Percentiles rank a stretch among this genome's conserved stretches.
Evolutionary conservation across 2,113 vertebrate species (phyloP).

Genomic region (Ia io): DNA sequence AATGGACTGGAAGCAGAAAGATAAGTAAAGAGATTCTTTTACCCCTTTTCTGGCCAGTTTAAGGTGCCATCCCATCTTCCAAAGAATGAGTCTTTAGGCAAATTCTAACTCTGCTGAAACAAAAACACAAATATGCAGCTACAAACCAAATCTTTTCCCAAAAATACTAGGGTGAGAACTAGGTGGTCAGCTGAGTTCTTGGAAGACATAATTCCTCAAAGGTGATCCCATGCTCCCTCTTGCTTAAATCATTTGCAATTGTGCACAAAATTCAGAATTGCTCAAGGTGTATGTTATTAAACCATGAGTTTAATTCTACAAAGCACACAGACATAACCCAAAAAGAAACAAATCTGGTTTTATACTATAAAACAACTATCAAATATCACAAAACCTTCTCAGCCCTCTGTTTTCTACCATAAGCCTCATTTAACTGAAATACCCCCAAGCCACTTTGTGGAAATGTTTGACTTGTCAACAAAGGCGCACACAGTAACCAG

Average conservation of each 20-base stretch:
- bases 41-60: neutral
- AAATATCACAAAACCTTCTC: constrained; percentile 15
- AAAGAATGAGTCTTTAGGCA: neutral
- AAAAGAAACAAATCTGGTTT: neutral
- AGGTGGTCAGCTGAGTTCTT: neutral
- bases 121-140: constrained; percentile 17
- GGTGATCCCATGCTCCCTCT: neutral
- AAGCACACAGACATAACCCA: neutral
- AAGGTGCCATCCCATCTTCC: neutral
- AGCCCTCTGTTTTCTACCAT: neutral
- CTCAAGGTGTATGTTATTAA: neutral
- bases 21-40: neutral
- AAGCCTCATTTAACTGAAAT: constrained; percentile 9
- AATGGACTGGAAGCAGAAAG: neutral
- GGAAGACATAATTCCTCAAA: constrained; percentile 29
- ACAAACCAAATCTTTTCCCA: neutral
- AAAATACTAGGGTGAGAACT: neutral
- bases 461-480: constrained; percentile 36
- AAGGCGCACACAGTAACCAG: constrained; percentile 26
- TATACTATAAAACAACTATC: constrained; percentile 16
- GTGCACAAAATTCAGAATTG: constrained; percentile 16
- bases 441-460: neutral
- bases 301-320: neutral
- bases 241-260: constrained; percentile 19
- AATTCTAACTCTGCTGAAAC: neutral